These are phyloP conservation scores for Daboia siamensis DNA, from an alignment of 2,113 vertebrate species.

Conservation along the genomic window DNA sequence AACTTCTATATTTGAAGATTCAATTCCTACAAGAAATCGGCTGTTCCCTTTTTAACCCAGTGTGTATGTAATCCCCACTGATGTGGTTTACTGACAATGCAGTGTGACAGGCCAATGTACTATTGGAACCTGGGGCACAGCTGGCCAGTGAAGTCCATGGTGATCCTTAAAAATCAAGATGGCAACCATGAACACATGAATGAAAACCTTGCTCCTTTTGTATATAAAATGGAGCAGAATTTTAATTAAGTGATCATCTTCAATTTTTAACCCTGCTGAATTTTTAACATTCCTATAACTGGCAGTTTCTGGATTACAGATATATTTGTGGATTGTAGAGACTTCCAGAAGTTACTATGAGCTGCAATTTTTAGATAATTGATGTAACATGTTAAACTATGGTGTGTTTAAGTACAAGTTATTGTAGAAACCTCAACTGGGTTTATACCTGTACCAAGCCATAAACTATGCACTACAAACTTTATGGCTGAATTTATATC, in stretches of 20 bases:
- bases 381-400: too few species aligned
- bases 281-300: background rate
- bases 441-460: background rate
- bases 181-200: background rate
- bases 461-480: background rate
- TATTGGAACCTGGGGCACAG: background rate
- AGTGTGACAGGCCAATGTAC: background rate
- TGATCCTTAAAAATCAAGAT: background rate
- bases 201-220: background rate
- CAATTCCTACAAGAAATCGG: too few species aligned
- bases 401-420: background rate
- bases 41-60: too few species aligned
- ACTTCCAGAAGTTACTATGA: background rate
- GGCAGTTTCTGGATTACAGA: background rate
- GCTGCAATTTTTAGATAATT: background rate
- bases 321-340: background rate
- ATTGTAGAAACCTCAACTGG: background rate
- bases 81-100: background rate
- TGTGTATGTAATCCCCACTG: too few species aligned
- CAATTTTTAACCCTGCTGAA: background rate
- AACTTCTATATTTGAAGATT: too few species aligned
- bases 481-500: background rate
- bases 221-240: background rate
- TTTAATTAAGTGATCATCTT: background rate
- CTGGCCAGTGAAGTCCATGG: background rate